A percentile compares a stretch with the other conserved stretches of the same genome.
phyloP scores from a whole-genome alignment of 35 echinoderm and acorn worm species.

The Anneissia japonica region DNA sequence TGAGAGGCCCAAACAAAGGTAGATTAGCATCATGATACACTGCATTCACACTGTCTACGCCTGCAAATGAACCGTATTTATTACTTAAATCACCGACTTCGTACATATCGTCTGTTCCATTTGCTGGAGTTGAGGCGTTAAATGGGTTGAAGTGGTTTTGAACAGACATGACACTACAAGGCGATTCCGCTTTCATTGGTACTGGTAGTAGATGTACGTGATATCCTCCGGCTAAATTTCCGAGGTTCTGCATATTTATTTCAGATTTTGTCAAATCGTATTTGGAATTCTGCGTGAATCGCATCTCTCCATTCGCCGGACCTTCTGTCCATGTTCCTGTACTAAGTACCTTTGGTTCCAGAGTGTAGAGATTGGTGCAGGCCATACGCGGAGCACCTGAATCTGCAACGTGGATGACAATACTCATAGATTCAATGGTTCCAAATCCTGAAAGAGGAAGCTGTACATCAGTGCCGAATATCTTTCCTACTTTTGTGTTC shows the following conservation, averaged over 20 bases:
- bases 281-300: slow-evolving; percentile 33
- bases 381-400: slow-evolving; percentile 32
- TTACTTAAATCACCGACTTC: slow-evolving; percentile 90
- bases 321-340: slow-evolving; percentile 55
- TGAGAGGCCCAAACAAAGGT: slow-evolving; percentile 53
- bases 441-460: slow-evolving; percentile 68
- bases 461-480: slow-evolving; percentile 75
- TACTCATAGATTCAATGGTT: slow-evolving; percentile 35
- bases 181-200: slow-evolving; percentile 27
- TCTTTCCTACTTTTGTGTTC: slow-evolving; percentile 43
- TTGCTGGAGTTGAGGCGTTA: slow-evolving; percentile 40
- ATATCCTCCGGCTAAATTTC: slow-evolving; percentile 52
- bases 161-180: slow-evolving; percentile 32
- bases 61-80: slow-evolving; percentile 64
- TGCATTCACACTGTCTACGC: background rate
- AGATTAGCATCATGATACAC: slow-evolving; percentile 53
- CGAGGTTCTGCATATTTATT: slow-evolving; percentile 28
- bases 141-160: slow-evolving; percentile 93
- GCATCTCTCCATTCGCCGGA: slow-evolving; percentile 36
- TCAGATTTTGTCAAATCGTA: slow-evolving; percentile 40
- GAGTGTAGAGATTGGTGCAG: slow-evolving; percentile 56
- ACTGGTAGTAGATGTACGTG: slow-evolving; percentile 86
- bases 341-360: slow-evolving; percentile 5
- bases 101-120: slow-evolving; percentile 67
- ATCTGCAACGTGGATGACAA: slow-evolving; percentile 71